Evolutionary conservation across 1,140 invertebrate species (phyloP).

Genomic region (Halictus rubicundus): DNA sequence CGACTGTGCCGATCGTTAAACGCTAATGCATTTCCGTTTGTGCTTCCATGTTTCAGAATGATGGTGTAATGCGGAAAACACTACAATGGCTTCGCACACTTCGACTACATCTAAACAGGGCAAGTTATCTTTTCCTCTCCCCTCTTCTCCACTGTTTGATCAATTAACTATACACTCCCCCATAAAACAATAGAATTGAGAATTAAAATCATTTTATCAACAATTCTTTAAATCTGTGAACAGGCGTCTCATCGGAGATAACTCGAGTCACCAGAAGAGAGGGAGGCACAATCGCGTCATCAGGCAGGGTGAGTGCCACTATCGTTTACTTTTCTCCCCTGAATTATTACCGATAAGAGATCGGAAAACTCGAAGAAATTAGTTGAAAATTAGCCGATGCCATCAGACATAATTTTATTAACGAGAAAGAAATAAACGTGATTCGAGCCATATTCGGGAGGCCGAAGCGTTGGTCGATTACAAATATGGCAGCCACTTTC

Average conservation of each 20-base stretch:
- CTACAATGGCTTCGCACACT: constrained; percentile 70
- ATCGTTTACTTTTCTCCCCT: background rate
- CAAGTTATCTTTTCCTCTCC: constrained; percentile 26
- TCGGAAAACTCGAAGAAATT: background rate
- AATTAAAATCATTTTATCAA: background rate
- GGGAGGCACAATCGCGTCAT: constrained; percentile 19
- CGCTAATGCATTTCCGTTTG: background rate
- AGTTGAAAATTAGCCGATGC: background rate
- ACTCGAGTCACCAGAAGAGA: constrained; percentile 49
- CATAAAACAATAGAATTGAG: background rate
- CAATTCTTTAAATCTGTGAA: constrained; percentile 25
- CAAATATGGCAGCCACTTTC: too few species aligned
- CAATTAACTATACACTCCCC: too few species aligned
- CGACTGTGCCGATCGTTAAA: background rate
- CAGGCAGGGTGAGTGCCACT: constrained; percentile 52
- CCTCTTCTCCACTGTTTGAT: too few species aligned
- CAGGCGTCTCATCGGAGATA: constrained; percentile 72
- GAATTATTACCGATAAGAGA: background rate
- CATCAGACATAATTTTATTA: background rate
- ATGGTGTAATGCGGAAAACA: constrained; percentile 70
- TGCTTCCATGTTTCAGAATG: constrained; percentile 66
- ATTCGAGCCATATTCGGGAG: background rate
- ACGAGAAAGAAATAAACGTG: background rate
- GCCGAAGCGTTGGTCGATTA: background rate
- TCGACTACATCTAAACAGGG: constrained; percentile 70